Evolutionary conservation across 2,797 vertebrate species (phyloP).

Genomic region (Brachyrhaphis roseni): DNA sequence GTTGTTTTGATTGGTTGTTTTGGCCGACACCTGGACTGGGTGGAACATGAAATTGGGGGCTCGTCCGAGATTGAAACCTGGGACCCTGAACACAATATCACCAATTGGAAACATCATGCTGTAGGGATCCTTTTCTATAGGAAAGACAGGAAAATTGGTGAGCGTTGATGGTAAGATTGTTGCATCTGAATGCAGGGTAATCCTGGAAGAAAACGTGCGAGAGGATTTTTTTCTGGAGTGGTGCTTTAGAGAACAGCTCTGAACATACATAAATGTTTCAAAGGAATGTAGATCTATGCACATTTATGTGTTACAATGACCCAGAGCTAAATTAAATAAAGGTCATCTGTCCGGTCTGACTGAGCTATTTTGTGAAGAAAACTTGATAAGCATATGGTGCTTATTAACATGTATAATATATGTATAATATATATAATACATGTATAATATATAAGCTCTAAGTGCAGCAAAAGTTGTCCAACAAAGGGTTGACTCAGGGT

Average conservation of each 20-base stretch:
- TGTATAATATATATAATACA: too few species aligned
- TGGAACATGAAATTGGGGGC: neutral
- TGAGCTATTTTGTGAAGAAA: too few species aligned
- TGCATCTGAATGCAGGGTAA: neutral
- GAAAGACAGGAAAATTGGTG: neutral
- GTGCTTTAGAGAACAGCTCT: neutral
- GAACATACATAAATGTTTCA: neutral
- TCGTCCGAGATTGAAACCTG: neutral
- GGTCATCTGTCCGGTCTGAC: too few species aligned
- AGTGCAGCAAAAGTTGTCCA: too few species aligned
- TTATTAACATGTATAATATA: too few species aligned
- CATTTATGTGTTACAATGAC: too few species aligned
- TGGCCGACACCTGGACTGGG: neutral
- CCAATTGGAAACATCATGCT: neutral
- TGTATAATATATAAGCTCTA: too few species aligned
- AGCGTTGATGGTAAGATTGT: neutral
- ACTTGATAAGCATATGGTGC: too few species aligned
- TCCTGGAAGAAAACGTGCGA: neutral
- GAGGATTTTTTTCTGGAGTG: neutral
- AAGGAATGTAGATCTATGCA: neutral
- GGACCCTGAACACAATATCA: neutral
- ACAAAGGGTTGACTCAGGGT: too few species aligned
- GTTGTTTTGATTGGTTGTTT: neutral
- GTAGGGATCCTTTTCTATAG: neutral
- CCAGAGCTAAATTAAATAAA: too few species aligned